Conservation (phyloP, 2,888 invertebrate species). For the Graphium colonna region DNA sequence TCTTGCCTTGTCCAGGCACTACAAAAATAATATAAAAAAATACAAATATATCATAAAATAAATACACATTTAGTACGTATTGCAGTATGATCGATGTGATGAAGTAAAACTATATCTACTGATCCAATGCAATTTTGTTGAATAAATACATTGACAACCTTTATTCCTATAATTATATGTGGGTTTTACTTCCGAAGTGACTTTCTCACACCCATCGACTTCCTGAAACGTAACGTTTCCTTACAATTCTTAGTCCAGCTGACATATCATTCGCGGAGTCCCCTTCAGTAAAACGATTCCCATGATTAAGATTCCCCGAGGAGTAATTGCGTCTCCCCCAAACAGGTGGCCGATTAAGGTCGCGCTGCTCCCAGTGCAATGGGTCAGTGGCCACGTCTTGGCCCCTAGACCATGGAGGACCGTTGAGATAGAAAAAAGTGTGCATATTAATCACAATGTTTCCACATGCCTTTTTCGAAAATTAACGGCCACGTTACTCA, state of each 20-base stretch:
- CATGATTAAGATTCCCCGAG: constrained; percentile 71
- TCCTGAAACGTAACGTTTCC: not conserved
- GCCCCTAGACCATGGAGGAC: constrained; percentile 57
- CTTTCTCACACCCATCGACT: not conserved
- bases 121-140: too few species aligned
- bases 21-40: too few species aligned
- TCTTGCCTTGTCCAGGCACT: too few species aligned
- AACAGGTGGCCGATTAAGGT: constrained; percentile 74
- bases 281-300: constrained; percentile 45
- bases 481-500: not conserved
- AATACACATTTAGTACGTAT: too few species aligned
- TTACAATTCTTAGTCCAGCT: not conserved
- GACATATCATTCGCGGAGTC: constrained; percentile 16
- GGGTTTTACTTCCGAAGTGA: not conserved
- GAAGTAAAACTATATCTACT: too few species aligned
- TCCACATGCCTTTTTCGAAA: not conserved
- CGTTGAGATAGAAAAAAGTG: constrained; percentile 44
- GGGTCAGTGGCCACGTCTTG: constrained; percentile 58
- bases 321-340: constrained; percentile 44
- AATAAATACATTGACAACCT: too few species aligned
- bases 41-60: too few species aligned
- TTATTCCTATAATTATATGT: not conserved
- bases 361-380: constrained; percentile 69
- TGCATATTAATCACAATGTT: constrained; percentile 11
- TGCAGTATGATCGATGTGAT: too few species aligned